Evolutionary conservation across 2,888 invertebrate genomes (phyloP).

Genomic region (Syritta pipiens): DNA sequence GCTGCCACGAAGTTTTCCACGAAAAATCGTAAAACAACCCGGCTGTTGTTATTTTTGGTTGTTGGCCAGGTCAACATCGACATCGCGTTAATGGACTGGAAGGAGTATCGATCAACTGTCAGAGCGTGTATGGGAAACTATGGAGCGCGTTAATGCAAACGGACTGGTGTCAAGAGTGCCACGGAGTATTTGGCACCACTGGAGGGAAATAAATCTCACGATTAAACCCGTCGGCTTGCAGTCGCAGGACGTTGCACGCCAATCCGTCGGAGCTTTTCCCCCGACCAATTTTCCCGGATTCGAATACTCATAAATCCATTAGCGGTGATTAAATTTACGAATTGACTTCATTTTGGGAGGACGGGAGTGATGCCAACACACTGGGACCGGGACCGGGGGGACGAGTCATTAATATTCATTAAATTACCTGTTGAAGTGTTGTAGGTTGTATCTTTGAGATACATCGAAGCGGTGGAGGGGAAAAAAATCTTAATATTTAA

Average conservation of each 20-base stretch:
- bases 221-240: too few relatives aligned
- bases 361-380: too few relatives aligned
- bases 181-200: too few relatives aligned
- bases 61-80: slow-evolving; percentile 22
- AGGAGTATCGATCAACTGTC: slow-evolving; percentile 39
- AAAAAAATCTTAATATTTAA: slow-evolving; percentile 56
- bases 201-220: too few relatives aligned
- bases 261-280: slow-evolving; percentile 7
- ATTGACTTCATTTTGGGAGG: slow-evolving; percentile 34
- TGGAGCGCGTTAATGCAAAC: slow-evolving; percentile 39
- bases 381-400: not conserved
- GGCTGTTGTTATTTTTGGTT: slow-evolving; percentile 2
- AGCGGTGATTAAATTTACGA: slow-evolving; percentile 59
- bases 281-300: not conserved
- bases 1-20: slow-evolving; percentile 6
- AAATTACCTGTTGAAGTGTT: slow-evolving; percentile 57
- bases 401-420: slow-evolving; percentile 62
- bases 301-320: slow-evolving; percentile 60
- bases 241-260: not conserved
- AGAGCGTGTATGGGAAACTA: not conserved
- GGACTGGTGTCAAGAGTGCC: slow-evolving; percentile 9
- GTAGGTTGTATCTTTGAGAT: not conserved
- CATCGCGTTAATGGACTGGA: slow-evolving; percentile 20
- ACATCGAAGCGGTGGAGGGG: not conserved
- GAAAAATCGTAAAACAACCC: slow-evolving; percentile 42